Percentiles rank a stretch among this genome's conserved stretches.
Evolutionary conservation across 2,797 vertebrate genomes (phyloP).

Genomic region (Enteromius paludinosus): DNA sequence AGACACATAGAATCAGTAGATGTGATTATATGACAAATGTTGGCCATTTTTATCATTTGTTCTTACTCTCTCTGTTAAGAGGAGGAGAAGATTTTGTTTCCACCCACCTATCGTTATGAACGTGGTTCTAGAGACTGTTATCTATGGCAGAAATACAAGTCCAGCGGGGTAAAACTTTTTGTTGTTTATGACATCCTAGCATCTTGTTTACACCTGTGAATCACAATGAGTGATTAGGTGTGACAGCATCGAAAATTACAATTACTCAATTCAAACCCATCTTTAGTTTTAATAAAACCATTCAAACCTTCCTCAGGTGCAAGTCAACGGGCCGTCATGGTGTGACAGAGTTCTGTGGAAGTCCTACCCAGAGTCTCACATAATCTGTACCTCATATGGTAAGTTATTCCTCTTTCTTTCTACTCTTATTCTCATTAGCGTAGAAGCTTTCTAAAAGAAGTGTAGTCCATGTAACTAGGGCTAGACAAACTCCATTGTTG

Average conservation of each 20-base stretch:
- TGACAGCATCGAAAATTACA: slow-evolving; percentile 54
- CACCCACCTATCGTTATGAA: slow-evolving; percentile 87
- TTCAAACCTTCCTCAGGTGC: slow-evolving; percentile 70
- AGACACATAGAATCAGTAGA: not conserved
- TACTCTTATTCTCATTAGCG: not conserved
- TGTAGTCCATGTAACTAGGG: not conserved
- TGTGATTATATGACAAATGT: not conserved
- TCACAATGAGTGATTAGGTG: slow-evolving; percentile 24
- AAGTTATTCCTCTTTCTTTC: slow-evolving; percentile 15
- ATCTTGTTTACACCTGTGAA: not conserved
- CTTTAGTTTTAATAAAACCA: not conserved
- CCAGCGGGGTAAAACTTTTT: slow-evolving; percentile 77
- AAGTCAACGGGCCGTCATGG: slow-evolving; percentile 85
- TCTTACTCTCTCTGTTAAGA: slow-evolving; percentile 71
- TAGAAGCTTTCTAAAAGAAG: not conserved
- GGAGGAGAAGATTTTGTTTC: slow-evolving; percentile 85
- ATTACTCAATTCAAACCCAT: slow-evolving; percentile 15
- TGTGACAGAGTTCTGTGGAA: slow-evolving; percentile 87
- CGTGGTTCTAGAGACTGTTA: slow-evolving; percentile 84
- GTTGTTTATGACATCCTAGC: not conserved
- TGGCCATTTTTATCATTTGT: slow-evolving; percentile 13
- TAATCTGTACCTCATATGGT: slow-evolving; percentile 84
- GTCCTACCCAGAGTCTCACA: slow-evolving; percentile 82
- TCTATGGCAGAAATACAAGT: slow-evolving; percentile 87
- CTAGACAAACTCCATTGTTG: slow-evolving; percentile 2